A percentile compares a stretch with the other conserved stretches of the same genome.
Evolutionary conservation across 2,113 vertebrate genomes (phyloP).

Genomic region (Gallinago undulata): DNA sequence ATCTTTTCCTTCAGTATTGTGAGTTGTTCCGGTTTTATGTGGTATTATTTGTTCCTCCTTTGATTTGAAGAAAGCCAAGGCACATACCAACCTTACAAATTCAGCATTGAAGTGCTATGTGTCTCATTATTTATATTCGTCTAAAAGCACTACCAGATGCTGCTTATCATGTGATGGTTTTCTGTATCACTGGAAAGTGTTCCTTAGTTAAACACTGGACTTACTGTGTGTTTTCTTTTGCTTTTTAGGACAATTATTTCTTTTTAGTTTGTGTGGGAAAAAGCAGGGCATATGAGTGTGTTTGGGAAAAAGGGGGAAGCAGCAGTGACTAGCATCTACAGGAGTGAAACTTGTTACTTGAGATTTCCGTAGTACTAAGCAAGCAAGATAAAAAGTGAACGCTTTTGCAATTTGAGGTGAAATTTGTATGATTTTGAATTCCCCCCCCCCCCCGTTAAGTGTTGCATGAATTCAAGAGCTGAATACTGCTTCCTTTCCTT

Average conservation of each 20-base stretch:
- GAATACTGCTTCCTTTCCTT: background rate
- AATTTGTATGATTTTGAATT: background rate
- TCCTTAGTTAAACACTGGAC: conserved; percentile 19
- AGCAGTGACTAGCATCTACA: background rate
- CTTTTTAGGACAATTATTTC: conserved; percentile 37
- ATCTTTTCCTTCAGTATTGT: background rate
- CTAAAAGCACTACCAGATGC: conserved; percentile 46
- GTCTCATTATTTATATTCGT: conserved; percentile 26
- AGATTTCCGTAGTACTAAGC: background rate
- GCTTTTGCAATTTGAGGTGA: background rate
- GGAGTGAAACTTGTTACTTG: background rate
- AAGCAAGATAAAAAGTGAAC: background rate
- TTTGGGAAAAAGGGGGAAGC: background rate
- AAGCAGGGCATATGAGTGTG: background rate
- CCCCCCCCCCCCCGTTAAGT: background rate
- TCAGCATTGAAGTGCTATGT: background rate
- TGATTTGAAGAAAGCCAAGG: conserved; percentile 14
- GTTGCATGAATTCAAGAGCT: background rate
- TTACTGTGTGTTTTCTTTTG: conserved; percentile 12
- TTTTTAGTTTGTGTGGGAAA: conserved; percentile 54
- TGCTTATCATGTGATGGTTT: conserved; percentile 47
- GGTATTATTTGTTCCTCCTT: conserved; percentile 18
- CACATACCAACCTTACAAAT: conserved; percentile 34
- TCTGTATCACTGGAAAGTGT: conserved; percentile 17
- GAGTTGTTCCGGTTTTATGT: conserved; percentile 23